Base-by-base conservation (phyloP, 2,797 vertebrate genomes). In the Arctocebus calabarensis region DNA sequence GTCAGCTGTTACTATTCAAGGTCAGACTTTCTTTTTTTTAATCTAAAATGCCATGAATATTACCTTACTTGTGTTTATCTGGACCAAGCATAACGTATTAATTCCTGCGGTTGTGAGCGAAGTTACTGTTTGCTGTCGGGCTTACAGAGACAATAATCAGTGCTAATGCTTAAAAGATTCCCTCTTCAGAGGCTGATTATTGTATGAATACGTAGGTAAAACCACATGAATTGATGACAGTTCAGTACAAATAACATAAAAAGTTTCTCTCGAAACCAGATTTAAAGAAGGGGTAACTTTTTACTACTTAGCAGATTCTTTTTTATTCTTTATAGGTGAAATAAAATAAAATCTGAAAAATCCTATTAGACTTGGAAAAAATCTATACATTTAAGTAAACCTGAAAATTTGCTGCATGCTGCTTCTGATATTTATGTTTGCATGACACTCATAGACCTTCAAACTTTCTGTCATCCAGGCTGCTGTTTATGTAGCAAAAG, bases 281-380 rank as follows among this genome's bases (percentile, higher is more conserved):
- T 84, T 87, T 94, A 71, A 91, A 86, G 20, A 96, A 57, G 22
- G 45, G 11, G 59, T 87, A 84, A 48, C 43, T 40, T 75, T 68
- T 68, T 90, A 89, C 43, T 75, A 83, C 37, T 57, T 74, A 62
- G 52, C 16, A 82, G 61, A 81, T 94, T 90, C 48, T 52, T 95
- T 77, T 34, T 71, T 61, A 61, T 81, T 25, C 93, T 94, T 85
- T 91, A n/a, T 94, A 84, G n/a, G 73, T 62, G 37, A 96, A 84
- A 79, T 59, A 83, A 95, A 79, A 83, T 64, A 59, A 89, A 96
- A 94, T 73, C 29, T 82, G 48, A 90, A 94, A 86, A 57, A n/a
- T 91, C 22, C 11, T 48, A 55, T 32, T 64, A 78, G 64, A 62
- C 59, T 66, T 83, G 75, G 40, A 75, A 81, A 94, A 85, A 94